Conservation (phyloP, 35 echinoderm and acorn worm species). For the Nesometra sesokonis region DNA sequence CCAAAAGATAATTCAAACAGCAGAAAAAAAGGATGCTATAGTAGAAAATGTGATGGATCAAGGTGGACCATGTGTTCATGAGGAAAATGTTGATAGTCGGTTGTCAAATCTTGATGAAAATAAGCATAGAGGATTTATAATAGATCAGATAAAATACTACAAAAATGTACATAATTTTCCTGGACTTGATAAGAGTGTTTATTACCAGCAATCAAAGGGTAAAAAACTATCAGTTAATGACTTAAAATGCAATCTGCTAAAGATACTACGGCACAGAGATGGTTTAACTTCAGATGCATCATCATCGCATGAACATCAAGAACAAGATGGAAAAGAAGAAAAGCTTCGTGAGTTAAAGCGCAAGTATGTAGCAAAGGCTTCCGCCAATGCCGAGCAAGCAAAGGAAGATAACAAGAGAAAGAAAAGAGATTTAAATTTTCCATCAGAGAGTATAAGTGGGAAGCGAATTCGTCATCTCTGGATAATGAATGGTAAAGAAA, state of each 20-base stretch:
- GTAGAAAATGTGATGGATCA: constrained; percentile 6
- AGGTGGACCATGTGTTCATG: constrained; percentile 6
- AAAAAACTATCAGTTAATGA: not conserved
- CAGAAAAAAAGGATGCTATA: not conserved
- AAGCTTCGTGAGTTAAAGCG: not conserved
- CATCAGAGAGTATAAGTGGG: not conserved
- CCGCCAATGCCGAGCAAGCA: not conserved
- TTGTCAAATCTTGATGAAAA: not conserved
- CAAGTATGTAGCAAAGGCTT: constrained; percentile 7
- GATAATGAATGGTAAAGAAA: constrained; percentile 1
- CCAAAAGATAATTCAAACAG: not conserved
- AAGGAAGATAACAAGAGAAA: not conserved
- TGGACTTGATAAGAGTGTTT: not conserved
- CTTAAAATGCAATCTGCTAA: not conserved
- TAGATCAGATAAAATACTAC: constrained; percentile 12
- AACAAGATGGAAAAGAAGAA: not conserved
- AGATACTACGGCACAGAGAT: not conserved
- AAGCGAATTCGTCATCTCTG: constrained; percentile 8
- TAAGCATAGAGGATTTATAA: not conserved
- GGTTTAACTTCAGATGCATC: not conserved
- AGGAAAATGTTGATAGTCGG: not conserved
- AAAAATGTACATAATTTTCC: constrained; percentile 1
- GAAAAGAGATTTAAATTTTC: not conserved
- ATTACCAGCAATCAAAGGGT: not conserved
- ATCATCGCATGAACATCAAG: not conserved